These are phyloP conservation scores for Barnardius zonarius DNA, from an alignment of 2,113 vertebrate genomes.

Conservation along the genomic window DNA sequence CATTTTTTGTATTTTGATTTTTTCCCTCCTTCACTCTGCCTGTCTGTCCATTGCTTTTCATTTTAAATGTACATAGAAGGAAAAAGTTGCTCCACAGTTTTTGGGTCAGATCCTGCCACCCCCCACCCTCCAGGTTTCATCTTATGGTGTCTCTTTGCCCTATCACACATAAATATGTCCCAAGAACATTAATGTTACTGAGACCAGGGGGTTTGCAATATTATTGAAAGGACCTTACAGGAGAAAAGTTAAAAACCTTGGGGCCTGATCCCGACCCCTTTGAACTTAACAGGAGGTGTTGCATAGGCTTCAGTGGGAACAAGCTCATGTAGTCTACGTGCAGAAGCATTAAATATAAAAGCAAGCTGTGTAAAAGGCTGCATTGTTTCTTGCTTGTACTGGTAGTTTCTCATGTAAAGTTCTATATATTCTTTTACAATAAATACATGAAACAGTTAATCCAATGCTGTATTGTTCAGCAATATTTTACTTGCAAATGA, in stretches of 20 bases:
- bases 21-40: neutral
- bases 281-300: neutral
- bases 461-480: conserved; percentile 63
- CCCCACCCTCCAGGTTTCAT: neutral
- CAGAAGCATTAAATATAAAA: conserved; percentile 21
- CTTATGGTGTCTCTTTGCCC: neutral
- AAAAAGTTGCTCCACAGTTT: neutral
- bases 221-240: conserved; percentile 1
- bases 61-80: neutral
- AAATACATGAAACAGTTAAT: conserved; percentile 70
- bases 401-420: conserved; percentile 46
- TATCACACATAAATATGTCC: conserved; percentile 1
- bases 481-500: conserved; percentile 68
- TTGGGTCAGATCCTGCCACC: neutral
- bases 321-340: conserved; percentile 11
- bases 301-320: neutral
- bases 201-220: neutral
- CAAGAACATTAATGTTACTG: neutral
- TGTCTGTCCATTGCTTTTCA: neutral
- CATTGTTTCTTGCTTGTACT: conserved; percentile 57
- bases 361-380: conserved; percentile 7
- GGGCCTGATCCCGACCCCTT: neutral
- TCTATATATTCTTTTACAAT: conserved; percentile 61
- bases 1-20: neutral
- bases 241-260: conserved; percentile 1